Conservation (phyloP, 2,888 invertebrate species). For the Sphaerophoria rueppellii region DNA sequence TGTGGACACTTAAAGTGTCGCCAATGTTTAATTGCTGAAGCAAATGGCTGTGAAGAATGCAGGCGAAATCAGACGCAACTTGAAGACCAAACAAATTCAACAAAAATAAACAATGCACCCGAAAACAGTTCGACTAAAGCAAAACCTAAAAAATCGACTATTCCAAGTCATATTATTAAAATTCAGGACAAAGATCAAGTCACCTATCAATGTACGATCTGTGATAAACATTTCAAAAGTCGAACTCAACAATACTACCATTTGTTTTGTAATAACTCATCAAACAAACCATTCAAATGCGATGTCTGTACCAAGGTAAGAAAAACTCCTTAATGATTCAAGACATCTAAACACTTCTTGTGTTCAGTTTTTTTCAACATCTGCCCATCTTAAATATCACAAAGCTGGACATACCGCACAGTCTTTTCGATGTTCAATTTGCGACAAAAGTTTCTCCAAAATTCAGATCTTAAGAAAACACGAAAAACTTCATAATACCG, state of each 20-base stretch:
- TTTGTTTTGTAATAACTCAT: constrained; percentile 84
- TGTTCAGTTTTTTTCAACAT: constrained; percentile 84
- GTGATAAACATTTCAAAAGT: constrained; percentile 87
- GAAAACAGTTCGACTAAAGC: constrained; percentile 1
- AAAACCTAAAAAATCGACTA: not conserved
- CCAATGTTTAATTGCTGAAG: constrained; percentile 87
- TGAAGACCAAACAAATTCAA: not conserved
- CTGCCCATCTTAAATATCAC: constrained; percentile 89
- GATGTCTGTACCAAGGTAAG: constrained; percentile 79
- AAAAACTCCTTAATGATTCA: not conserved
- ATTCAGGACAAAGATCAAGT: constrained; percentile 73
- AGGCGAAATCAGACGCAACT: constrained; percentile 15
- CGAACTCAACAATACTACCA: constrained; percentile 87
- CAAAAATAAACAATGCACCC: not conserved
- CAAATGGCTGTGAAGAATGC: constrained; percentile 84
- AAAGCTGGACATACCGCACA: constrained; percentile 84
- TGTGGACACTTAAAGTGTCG: constrained; percentile 91
- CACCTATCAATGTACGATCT: constrained; percentile 84
- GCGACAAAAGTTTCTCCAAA: constrained; percentile 87
- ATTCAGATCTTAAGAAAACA: constrained; percentile 88
- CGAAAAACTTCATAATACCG: constrained; percentile 85
- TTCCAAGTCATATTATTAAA: constrained; percentile 73
- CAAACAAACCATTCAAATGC: constrained; percentile 83
- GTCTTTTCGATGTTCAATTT: constrained; percentile 79
- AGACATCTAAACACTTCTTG: not conserved